Conservation (phyloP, 2,888 invertebrate species). For the Glomeris marginata region DNA sequence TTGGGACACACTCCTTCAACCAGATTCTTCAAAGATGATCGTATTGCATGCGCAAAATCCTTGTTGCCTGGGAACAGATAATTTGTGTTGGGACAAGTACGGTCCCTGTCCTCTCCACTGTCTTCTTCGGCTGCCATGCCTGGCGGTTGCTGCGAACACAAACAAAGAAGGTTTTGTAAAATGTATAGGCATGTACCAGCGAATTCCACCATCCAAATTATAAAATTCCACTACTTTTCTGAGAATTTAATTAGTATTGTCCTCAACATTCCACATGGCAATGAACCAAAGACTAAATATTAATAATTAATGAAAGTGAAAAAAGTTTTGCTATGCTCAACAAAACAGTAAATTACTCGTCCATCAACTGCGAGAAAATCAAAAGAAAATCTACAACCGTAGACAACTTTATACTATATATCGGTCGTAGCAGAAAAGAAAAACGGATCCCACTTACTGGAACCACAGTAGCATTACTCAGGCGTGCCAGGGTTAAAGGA, state of each 20-base stretch:
- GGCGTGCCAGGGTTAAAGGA: conserved; percentile 62
- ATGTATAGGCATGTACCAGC: too few relatives aligned
- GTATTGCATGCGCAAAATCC: conserved; percentile 48
- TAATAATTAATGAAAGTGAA: not conserved
- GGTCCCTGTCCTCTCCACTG: conserved; percentile 30
- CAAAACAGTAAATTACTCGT: not conserved
- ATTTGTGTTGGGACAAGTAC: conserved; percentile 72
- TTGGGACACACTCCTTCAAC: conserved; percentile 65
- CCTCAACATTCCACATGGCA: too few relatives aligned
- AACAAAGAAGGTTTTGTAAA: conserved; percentile 2
- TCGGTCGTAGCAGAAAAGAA: not conserved
- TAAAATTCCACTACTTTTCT: too few relatives aligned
- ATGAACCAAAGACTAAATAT: not conserved
- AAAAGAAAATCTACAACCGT: not conserved
- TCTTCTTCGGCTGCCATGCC: conserved; percentile 15
- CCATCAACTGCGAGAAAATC: not conserved
- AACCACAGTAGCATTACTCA: conserved; percentile 31
- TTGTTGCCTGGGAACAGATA: conserved; percentile 49
- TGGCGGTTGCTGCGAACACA: conserved; percentile 7
- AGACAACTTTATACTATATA: not conserved
- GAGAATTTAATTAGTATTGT: too few relatives aligned
- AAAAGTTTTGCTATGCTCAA: not conserved
- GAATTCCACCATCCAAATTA: too few relatives aligned
- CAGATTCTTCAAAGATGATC: conserved; percentile 69
- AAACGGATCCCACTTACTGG: conserved; percentile 21